These are phyloP conservation scores for Phenganax stokvisi DNA, from an alignment of 92 coral and sea anemone genomes.

Conservation along the genomic window DNA sequence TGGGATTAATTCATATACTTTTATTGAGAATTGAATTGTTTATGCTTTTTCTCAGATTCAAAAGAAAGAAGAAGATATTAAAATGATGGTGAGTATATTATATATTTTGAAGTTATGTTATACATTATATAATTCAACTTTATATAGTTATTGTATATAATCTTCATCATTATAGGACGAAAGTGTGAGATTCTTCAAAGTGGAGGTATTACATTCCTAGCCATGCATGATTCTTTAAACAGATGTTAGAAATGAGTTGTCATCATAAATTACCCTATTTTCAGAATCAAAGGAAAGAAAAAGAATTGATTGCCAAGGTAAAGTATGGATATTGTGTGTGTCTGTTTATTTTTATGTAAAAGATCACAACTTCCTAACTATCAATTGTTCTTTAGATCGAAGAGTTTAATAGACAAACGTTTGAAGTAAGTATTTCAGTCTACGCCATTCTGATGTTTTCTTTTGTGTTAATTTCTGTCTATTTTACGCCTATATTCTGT, in stretches of 20 bases:
- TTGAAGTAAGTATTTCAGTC: conserved; percentile 58
- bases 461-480: background rate
- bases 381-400: conserved; percentile 60
- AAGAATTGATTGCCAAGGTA: conserved; percentile 84
- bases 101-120: background rate
- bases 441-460: background rate
- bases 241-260: background rate
- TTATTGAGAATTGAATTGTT: background rate
- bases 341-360: too few species aligned
- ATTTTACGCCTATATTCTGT: background rate
- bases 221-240: background rate
- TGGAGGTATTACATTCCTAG: conserved; percentile 56
- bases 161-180: conserved; percentile 60
- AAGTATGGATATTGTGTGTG: background rate
- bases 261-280: background rate
- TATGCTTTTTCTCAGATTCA: conserved; percentile 13
- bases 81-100: conserved; percentile 26
- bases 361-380: background rate
- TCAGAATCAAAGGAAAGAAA: conserved; percentile 97
- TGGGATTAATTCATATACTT: background rate
- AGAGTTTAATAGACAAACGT: conserved; percentile 71
- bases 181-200: conserved; percentile 73
- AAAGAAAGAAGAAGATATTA: conserved; percentile 35
- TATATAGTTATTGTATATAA: background rate
- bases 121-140: background rate